Evolutionary conservation across 1,140 invertebrate species (phyloP), one percentile per base, ranked within the genome.

Genomic region (Aphelinus atriplicis): DNA sequence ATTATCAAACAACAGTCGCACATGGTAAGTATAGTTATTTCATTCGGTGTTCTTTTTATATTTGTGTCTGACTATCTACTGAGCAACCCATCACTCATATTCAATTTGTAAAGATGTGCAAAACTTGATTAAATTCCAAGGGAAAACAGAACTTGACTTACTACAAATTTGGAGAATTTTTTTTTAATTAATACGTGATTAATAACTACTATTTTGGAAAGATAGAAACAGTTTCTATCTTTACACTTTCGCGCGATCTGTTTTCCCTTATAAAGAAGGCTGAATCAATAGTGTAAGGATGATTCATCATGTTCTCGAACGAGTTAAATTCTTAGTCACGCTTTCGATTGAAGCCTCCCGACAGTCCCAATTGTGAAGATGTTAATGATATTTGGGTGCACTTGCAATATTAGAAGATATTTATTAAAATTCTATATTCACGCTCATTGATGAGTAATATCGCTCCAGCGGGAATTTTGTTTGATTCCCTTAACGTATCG

Each of bases 311-410:
- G 56, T 58, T 73, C 42, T 47, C 67, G 7, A 58, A 50, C 26
- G 42, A 73, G 42, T 47, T 5, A 42, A 10, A 62, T 67, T 61
- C 7, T 60, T 42, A 43, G 51, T 73, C 42, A 60, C n/a, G 26
- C 26, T 26, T 26, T 26, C 26, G 26, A 26, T 26, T 26, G 26
- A 26, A 26, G 26, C 26, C 26, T 26, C 26, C 26, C 26, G 26
- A 26, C 26, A 76, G 75, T 71, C 75, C 63, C 64, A 67, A 60
- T 1, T 56, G 64, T 63, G 65, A 76, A 76, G 64, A 60, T 62
- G 69, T 76, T 57, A 63, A 56, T 76, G 56, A 76, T 76, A 76
- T 71, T 75, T 75, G 51, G 62, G 75, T 76, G 75, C 75, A 76
- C 69, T 76, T 72, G 75, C 26, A 76, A 48, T 72, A 72, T 71